Evolutionary conservation across 2,113 vertebrate genomes (phyloP).

Genomic region (pig (Sus scrofa)): DNA sequence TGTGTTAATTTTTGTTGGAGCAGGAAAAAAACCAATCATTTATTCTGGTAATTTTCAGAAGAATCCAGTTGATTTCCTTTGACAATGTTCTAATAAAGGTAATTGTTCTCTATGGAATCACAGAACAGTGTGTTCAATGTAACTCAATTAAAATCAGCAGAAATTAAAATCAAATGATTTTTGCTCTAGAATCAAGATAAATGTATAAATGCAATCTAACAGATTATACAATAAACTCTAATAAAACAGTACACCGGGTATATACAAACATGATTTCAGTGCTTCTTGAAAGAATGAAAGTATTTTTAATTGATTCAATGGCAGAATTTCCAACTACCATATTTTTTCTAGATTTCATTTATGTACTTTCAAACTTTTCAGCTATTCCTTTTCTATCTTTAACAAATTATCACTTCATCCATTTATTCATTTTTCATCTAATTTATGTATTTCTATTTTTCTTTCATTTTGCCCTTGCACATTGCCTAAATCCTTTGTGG

Average conservation of each 20-base stretch:
- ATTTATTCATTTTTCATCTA: background rate
- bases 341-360: constrained; percentile 1
- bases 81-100: background rate
- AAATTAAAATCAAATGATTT: constrained; percentile 58
- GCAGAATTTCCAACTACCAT: background rate
- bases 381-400: background rate
- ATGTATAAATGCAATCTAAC: background rate
- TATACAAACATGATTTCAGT: background rate
- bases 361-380: constrained; percentile 20
- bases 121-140: constrained; percentile 16
- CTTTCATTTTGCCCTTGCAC: background rate
- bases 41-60: constrained; percentile 35
- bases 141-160: constrained; percentile 54
- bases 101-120: background rate
- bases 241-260: background rate
- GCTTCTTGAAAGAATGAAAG: background rate
- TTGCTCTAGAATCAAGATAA: constrained; percentile 1
- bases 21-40: background rate
- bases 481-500: background rate
- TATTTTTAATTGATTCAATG: constrained; percentile 20
- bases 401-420: background rate
- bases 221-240: background rate
- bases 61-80: constrained; percentile 42
- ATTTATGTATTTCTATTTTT: constrained; percentile 17
- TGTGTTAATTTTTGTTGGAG: constrained; percentile 60